Percentiles rank a stretch among this genome's conserved stretches.
These are phyloP conservation scores for Drosophila arawakana DNA, from an alignment of 1,140 invertebrate species.

Conservation along the genomic window DNA sequence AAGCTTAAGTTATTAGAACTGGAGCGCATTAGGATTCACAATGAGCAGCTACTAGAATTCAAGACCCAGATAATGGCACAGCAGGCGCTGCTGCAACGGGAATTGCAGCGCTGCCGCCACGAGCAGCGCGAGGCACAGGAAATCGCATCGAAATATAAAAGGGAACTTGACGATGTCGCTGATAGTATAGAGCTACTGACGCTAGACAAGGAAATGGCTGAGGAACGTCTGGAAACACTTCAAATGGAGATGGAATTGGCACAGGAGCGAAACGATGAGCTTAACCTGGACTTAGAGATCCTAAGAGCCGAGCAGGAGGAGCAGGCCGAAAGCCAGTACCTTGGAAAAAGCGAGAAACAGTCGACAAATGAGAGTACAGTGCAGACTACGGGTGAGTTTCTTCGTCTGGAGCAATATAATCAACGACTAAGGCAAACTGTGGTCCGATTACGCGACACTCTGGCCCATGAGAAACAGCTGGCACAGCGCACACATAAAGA, in stretches of 20 bases:
- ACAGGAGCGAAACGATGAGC: conserved; percentile 95
- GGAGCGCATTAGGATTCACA: conserved; percentile 92
- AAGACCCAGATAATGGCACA: conserved; percentile 97
- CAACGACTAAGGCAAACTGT: conserved; percentile 95
- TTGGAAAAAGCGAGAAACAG: conserved; percentile 65
- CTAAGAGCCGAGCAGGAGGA: conserved; percentile 92
- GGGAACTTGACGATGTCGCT: conserved; percentile 95
- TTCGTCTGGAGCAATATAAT: conserved; percentile 98
- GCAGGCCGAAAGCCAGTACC: conserved; percentile 60
- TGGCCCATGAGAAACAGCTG: conserved; percentile 97
- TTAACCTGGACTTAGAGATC: conserved; percentile 96
- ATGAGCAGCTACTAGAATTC: conserved; percentile 96
- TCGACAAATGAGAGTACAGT: conserved; percentile 5
- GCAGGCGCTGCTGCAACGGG: conserved; percentile 94
- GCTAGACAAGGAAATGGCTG: conserved; percentile 99
- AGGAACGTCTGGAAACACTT: conserved; percentile 96
- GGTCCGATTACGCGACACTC: conserved; percentile 95
- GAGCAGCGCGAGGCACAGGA: conserved; percentile 94
- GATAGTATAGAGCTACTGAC: conserved; percentile 98
- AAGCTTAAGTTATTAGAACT: conserved; percentile 94
- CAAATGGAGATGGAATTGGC: conserved; percentile 95
- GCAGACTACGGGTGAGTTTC: conserved; percentile 91
- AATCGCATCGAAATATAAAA: conserved; percentile 90
- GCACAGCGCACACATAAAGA: conserved; percentile 95
- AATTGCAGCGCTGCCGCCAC: conserved; percentile 92